Percentiles rank a stretch among this genome's conserved stretches.
Evolutionary conservation across 1,140 invertebrate species (phyloP).

Genomic region (Ladona fulva): DNA sequence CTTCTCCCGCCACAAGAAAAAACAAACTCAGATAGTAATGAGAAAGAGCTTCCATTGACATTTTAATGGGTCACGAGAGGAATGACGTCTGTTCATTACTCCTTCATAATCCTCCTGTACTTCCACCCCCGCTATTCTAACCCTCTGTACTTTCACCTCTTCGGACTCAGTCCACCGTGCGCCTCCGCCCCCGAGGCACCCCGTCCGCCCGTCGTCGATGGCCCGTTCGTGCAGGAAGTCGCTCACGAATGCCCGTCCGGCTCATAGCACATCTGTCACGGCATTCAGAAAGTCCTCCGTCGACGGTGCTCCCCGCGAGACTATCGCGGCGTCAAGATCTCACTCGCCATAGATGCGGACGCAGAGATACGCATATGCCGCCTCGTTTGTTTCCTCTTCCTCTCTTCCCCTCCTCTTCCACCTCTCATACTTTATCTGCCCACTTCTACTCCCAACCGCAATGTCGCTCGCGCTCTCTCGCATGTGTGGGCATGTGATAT

Average conservation of each 20-base stretch:
- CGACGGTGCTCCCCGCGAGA: background rate
- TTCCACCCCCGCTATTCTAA: background rate
- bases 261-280: background rate
- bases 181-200: background rate
- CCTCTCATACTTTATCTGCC: background rate
- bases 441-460: background rate
- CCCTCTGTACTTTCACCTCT: background rate
- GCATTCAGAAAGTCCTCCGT: background rate
- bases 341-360: background rate
- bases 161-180: background rate
- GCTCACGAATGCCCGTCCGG: background rate
- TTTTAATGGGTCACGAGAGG: too few species aligned
- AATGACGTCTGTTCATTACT: background rate
- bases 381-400: background rate
- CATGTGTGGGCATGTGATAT: background rate
- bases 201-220: background rate
- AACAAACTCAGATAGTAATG: too few species aligned
- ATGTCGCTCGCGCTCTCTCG: background rate
- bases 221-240: slow-evolving; percentile 5
- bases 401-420: background rate
- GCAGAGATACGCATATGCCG: background rate
- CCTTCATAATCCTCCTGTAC: background rate
- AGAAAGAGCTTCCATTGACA: too few species aligned
- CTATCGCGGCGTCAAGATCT: background rate
- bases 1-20: too few species aligned